A percentile compares a stretch with the other conserved stretches of the same genome.
phyloP scores from a whole-genome alignment of 2,113 vertebrate genomes.

The Cercopithecus mona region DNA sequence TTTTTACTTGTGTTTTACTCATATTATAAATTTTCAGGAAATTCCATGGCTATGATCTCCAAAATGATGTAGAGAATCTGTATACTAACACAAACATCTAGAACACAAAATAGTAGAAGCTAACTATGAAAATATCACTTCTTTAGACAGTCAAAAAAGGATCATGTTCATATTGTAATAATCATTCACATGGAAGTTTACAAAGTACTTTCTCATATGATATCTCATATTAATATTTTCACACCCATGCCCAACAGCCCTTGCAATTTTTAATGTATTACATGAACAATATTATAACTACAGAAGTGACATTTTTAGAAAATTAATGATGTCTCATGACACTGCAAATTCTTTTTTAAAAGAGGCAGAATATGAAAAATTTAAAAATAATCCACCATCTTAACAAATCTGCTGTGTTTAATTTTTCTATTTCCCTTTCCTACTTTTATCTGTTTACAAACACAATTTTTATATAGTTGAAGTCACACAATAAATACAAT shows the following conservation, averaged over 20 bases:
- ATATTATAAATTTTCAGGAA: neutral
- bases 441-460: conserved; percentile 11
- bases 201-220: neutral
- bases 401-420: neutral
- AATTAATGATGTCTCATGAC: neutral
- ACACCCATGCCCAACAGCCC: neutral
- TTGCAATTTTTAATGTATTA: neutral
- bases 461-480: neutral
- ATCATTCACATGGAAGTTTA: neutral
- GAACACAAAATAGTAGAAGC: neutral
- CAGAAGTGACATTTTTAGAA: neutral
- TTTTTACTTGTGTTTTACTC: neutral
- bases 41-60: neutral
- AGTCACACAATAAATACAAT: neutral
- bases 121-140: conserved; percentile 23
- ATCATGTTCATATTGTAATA: neutral
- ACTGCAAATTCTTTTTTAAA: neutral
- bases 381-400: neutral
- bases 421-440: neutral
- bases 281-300: neutral
- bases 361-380: neutral
- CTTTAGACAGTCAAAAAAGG: neutral
- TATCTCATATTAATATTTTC: neutral
- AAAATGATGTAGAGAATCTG: neutral
- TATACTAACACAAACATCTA: conserved; percentile 20